Conservation (phyloP, 1,140 invertebrate genomes). For the Eriosoma lanigerum region DNA sequence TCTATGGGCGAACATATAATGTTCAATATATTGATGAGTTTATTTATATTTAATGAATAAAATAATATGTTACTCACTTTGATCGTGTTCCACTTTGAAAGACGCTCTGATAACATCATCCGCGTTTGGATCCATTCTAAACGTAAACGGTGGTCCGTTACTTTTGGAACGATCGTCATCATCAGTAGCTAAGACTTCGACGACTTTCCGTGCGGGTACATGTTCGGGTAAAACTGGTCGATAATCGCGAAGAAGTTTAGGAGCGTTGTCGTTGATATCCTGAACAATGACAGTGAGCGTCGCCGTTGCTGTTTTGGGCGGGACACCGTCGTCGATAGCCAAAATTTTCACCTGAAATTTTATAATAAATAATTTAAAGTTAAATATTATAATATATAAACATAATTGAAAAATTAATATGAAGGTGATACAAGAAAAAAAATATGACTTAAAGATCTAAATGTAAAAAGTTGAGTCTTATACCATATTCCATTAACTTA, state of each 20-base stretch:
- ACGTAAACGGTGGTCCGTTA: slow-evolving; percentile 93
- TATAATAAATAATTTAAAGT: too few species aligned
- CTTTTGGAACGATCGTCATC: slow-evolving; percentile 91
- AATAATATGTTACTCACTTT: slow-evolving; percentile 67
- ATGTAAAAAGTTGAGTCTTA: too few species aligned
- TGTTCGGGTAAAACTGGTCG: slow-evolving; percentile 89
- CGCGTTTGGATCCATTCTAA: slow-evolving; percentile 87
- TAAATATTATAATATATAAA: too few species aligned
- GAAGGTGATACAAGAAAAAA: too few species aligned
- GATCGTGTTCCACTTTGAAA: slow-evolving; percentile 92
- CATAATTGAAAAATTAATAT: too few species aligned
- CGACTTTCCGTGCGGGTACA: slow-evolving; percentile 82
- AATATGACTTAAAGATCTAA: too few species aligned
- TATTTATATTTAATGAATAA: neutral
- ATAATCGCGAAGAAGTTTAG: slow-evolving; percentile 88
- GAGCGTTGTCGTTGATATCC: slow-evolving; percentile 95
- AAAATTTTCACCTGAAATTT: slow-evolving; percentile 78
- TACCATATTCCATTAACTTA: too few species aligned
- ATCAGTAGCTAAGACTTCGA: slow-evolving; percentile 92
- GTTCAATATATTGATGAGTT: too few species aligned
- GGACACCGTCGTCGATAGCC: slow-evolving; percentile 91
- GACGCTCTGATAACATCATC: slow-evolving; percentile 88
- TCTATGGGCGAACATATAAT: too few species aligned
- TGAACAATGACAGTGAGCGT: slow-evolving; percentile 92
- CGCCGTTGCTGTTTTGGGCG: slow-evolving; percentile 91